Evolutionary conservation across 2,797 vertebrate genomes (phyloP).

Genomic region (Kryptolebias ocellatus): DNA sequence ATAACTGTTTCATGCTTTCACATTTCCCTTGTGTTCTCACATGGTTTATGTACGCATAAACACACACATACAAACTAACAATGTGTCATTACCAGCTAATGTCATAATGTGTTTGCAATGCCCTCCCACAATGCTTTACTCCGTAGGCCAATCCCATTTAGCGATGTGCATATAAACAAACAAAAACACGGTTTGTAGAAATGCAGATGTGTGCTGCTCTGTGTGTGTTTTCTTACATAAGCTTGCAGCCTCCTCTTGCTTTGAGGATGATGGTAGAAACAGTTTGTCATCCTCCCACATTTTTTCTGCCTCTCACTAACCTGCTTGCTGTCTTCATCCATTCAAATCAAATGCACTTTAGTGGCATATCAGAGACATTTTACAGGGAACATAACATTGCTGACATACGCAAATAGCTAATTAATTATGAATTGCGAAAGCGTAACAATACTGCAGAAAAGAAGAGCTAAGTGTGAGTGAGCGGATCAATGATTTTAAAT

Average conservation of each 20-base stretch:
- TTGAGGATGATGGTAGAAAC: constrained; percentile 64
- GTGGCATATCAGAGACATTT: constrained; percentile 32
- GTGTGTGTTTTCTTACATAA: constrained; percentile 65
- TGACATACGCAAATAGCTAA: constrained; percentile 21
- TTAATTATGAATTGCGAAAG: constrained; percentile 42
- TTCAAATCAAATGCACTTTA: constrained; percentile 52
- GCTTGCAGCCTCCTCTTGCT: constrained; percentile 67
- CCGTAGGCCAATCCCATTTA: constrained; percentile 36
- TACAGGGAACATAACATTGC: constrained; percentile 3
- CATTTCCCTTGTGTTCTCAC: constrained; percentile 15
- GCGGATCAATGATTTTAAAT: neutral
- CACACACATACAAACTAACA: constrained; percentile 18
- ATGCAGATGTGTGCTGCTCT: constrained; percentile 7
- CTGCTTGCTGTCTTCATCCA: constrained; percentile 42
- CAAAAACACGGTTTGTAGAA: constrained; percentile 25
- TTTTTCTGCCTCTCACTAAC: constrained; percentile 28
- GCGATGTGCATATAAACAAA: constrained; percentile 50
- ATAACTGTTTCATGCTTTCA: constrained; percentile 10
- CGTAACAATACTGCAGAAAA: neutral
- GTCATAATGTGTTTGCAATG: constrained; percentile 46
- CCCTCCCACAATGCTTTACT: constrained; percentile 55
- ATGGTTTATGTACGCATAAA: constrained; percentile 22
- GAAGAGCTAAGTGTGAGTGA: constrained; percentile 6
- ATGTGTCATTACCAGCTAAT: constrained; percentile 58
- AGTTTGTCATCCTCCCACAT: constrained; percentile 75